A percentile compares a stretch with the other conserved stretches of the same genome.
Evolutionary conservation across 2,888 invertebrate genomes (phyloP).

Genomic region (Tetragonula carbonaria): DNA sequence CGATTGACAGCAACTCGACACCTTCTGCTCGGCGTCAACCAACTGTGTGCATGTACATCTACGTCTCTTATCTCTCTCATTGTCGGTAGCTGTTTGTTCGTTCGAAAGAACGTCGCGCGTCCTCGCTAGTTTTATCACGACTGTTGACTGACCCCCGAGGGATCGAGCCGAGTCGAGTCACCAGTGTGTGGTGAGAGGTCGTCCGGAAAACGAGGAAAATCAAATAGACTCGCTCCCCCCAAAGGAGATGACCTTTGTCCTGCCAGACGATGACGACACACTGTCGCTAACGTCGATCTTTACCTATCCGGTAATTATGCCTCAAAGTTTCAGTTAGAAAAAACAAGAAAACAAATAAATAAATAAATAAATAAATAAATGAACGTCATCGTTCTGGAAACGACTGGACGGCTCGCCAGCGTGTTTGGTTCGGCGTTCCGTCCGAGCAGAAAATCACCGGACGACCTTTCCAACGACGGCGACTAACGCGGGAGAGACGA

Average conservation of each 20-base stretch:
- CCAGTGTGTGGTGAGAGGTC: neutral
- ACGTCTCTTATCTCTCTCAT: neutral
- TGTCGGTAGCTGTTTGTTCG: neutral
- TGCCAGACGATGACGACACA: neutral
- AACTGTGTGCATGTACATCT: neutral
- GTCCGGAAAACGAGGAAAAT: neutral
- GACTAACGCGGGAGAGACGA: neutral
- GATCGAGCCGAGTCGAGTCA: neutral
- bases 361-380: neutral
- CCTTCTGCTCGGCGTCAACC: neutral
- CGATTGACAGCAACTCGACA: constrained; percentile 42
- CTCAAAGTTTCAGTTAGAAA: neutral
- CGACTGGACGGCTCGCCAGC: neutral
- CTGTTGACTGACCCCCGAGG: neutral
- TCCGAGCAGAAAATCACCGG: neutral
- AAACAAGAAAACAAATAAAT: too few species aligned
- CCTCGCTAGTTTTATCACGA: neutral
- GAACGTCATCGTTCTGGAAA: neutral
- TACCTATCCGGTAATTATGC: too few species aligned
- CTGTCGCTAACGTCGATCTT: neutral
- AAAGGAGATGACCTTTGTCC: neutral
- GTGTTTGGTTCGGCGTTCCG: neutral
- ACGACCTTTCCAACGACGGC: neutral
- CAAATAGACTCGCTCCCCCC: neutral
- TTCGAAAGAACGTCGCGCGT: neutral